These are phyloP conservation scores for Nysson spinosus DNA, from an alignment of 2,888 invertebrate species.

Conservation along the genomic window DNA sequence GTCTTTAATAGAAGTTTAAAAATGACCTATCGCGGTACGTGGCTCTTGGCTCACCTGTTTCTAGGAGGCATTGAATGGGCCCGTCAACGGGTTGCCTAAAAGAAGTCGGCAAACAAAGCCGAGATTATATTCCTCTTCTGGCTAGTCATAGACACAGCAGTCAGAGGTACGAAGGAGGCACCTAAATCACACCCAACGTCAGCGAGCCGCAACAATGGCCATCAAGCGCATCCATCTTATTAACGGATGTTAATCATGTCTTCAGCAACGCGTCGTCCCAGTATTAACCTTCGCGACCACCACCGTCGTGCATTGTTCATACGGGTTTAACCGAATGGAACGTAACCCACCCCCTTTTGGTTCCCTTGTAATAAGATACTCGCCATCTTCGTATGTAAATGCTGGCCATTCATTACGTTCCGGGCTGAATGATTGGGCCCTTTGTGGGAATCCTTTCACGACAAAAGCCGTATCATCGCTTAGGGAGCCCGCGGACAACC, in stretches of 20 bases:
- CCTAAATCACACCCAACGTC: slow-evolving; percentile 69
- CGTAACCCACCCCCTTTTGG: slow-evolving; percentile 55
- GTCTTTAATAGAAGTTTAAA: neutral
- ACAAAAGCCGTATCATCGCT: slow-evolving; percentile 67
- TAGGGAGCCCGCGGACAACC: slow-evolving; percentile 52
- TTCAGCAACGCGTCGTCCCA: slow-evolving; percentile 75
- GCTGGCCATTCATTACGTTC: slow-evolving; percentile 76
- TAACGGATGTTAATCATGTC: slow-evolving; percentile 78
- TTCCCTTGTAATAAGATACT: slow-evolving; percentile 77
- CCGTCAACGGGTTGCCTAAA: slow-evolving; percentile 17
- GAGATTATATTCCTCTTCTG: slow-evolving; percentile 5
- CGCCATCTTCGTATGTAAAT: slow-evolving; percentile 77
- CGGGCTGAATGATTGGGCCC: slow-evolving; percentile 75
- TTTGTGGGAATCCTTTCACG: slow-evolving; percentile 74
- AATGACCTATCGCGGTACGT: too few relatives aligned
- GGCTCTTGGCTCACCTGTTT: slow-evolving; percentile 31
- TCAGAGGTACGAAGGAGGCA: slow-evolving; percentile 31
- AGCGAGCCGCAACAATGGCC: slow-evolving; percentile 71
- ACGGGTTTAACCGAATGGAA: slow-evolving; percentile 62
- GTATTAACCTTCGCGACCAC: slow-evolving; percentile 75
- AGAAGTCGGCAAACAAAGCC: slow-evolving; percentile 28
- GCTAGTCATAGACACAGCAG: slow-evolving; percentile 42
- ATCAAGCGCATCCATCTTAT: slow-evolving; percentile 76
- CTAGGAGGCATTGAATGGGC: neutral
- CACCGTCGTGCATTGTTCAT: slow-evolving; percentile 75